Conservation (phyloP, 2,797 vertebrate species). For the Darevskia nairensis region DNA sequence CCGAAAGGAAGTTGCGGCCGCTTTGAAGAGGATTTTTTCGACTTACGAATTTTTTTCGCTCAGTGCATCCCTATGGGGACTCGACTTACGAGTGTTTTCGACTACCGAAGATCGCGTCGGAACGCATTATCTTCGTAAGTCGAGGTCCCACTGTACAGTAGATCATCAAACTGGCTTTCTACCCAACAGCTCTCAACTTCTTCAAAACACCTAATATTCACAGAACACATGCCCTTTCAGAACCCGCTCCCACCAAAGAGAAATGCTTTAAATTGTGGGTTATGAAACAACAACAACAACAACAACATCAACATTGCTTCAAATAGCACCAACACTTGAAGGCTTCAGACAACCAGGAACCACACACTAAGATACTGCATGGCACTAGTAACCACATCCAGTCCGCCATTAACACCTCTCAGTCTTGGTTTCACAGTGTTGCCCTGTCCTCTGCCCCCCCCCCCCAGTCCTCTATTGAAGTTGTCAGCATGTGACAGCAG, state of each 20-base stretch:
- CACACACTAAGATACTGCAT: background rate
- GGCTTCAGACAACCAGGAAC: background rate
- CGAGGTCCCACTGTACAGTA: no score
- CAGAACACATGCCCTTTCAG: slow-evolving; percentile 27
- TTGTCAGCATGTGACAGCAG: no score
- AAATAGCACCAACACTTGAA: background rate
- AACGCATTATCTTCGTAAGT: no score
- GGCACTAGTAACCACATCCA: background rate
- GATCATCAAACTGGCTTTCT: slow-evolving; percentile 41
- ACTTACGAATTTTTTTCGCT: no score
- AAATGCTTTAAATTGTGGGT: background rate
- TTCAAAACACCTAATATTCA: slow-evolving; percentile 39
- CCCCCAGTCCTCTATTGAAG: no score
- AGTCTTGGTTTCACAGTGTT: background rate
- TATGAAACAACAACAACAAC: no score
- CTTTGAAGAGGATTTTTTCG: no score
- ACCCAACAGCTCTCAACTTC: background rate
- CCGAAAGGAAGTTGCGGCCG: no score
- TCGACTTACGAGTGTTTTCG: no score
- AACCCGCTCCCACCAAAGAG: background rate
- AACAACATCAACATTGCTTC: background rate
- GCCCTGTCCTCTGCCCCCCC: background rate
- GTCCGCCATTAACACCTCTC: no score
- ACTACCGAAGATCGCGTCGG: no score
- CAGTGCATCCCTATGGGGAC: no score